Conservation (phyloP, 2,113 vertebrate species). For the Eulacestoma nigropectus region DNA sequence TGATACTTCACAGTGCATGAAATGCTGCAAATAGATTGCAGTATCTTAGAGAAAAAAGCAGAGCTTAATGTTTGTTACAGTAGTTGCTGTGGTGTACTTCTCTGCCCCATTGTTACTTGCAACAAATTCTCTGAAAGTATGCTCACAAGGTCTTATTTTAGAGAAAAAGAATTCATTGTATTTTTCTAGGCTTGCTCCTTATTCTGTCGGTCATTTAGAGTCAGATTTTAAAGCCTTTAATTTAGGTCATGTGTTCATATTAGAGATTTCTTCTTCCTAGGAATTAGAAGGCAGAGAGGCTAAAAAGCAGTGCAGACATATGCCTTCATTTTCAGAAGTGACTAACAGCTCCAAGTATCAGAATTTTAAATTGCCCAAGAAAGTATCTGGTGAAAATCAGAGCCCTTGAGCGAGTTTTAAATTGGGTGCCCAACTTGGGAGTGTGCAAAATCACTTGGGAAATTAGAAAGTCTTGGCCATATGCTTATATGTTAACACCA, state of each 20-base stretch:
- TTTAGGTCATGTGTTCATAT: background rate
- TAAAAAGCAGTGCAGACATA: background rate
- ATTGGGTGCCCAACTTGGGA: background rate
- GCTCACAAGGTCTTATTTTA: background rate
- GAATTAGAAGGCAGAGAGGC: background rate
- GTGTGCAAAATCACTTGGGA: conserved; percentile 13
- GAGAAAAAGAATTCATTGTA: background rate
- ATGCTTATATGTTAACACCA: conserved; percentile 23
- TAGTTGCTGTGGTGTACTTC: background rate
- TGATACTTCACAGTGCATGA: background rate
- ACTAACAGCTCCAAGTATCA: background rate
- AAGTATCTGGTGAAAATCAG: background rate
- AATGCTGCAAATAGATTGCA: background rate
- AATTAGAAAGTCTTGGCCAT: conserved; percentile 28
- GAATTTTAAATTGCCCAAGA: conserved; percentile 11
- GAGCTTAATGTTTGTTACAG: background rate
- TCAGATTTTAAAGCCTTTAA: background rate
- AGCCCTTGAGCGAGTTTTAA: background rate
- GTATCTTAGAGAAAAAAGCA: background rate
- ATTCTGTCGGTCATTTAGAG: background rate
- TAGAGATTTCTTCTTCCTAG: background rate
- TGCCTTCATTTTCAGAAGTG: background rate
- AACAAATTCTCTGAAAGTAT: background rate
- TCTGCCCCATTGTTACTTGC: background rate
- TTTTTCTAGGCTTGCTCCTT: background rate